Conservation (phyloP, 2,113 vertebrate genomes). For the Paramisgurnus dabryanus region DNA sequence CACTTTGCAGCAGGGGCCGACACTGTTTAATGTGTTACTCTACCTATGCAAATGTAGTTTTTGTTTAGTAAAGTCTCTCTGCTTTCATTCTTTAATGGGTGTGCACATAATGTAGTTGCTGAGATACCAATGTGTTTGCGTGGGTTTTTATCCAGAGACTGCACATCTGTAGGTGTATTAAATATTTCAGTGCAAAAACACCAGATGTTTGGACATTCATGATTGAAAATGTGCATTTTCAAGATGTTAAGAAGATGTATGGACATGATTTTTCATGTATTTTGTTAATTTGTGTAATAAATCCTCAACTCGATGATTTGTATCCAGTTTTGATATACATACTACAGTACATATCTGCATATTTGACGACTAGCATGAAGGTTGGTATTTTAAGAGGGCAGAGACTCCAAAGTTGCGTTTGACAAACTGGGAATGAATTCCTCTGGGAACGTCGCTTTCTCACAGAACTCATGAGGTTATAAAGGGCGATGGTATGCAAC, state of each 20-base stretch:
- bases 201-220: not conserved
- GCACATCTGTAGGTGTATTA: not conserved
- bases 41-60: constrained; percentile 15
- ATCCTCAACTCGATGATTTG: not conserved
- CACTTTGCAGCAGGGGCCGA: constrained; percentile 12
- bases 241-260: not conserved
- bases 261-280: not conserved
- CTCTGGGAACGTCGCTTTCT: constrained; percentile 60
- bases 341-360: no score
- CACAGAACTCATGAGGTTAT: constrained; percentile 43
- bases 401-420: constrained; percentile 3
- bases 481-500: constrained; percentile 71
- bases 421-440: constrained; percentile 1
- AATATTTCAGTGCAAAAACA: not conserved
- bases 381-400: not conserved
- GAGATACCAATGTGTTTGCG: not conserved
- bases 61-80: not conserved
- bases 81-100: not conserved
- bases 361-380: not conserved
- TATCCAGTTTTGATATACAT: not conserved
- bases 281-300: no score
- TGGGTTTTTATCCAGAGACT: not conserved
- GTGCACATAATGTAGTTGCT: not conserved
- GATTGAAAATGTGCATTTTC: not conserved
- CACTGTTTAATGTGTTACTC: not conserved